Conservation (phyloP, 2,888 invertebrate genomes). For the Phania funesta region DNA sequence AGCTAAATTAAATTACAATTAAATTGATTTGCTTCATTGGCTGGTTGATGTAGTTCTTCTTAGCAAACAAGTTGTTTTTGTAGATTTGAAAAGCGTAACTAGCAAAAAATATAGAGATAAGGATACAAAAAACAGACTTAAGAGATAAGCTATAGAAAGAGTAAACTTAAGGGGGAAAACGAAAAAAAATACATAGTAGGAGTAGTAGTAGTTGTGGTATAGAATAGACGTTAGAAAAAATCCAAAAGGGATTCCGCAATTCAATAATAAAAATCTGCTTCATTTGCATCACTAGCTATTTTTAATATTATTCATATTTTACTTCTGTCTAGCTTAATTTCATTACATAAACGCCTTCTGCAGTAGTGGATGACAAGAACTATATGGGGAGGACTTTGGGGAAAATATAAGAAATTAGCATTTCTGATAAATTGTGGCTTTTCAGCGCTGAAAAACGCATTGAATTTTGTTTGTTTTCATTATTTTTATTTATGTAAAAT, state of each 20-base stretch:
- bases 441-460: too few species aligned
- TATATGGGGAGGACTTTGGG: background rate
- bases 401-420: background rate
- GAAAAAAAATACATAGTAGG: background rate
- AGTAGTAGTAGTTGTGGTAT: background rate
- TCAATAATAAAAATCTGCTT: constrained; percentile 51
- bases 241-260: constrained; percentile 13
- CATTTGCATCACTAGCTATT: constrained; percentile 5
- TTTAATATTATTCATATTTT: constrained; percentile 1
- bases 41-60: background rate
- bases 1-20: constrained; percentile 53
- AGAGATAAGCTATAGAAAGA: background rate
- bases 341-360: constrained; percentile 25
- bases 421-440: background rate
- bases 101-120: background rate
- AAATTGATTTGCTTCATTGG: constrained; percentile 57
- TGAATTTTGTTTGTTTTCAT: too few species aligned
- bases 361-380: constrained; percentile 8
- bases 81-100: too few species aligned
- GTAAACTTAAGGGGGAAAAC: background rate
- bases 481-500: too few species aligned
- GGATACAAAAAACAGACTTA: background rate
- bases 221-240: background rate
- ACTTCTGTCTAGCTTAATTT: background rate
- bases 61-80: too few species aligned